These are phyloP conservation scores for Tachuris rubrigastra DNA, from an alignment of 2,113 vertebrate species.

Conservation along the genomic window DNA sequence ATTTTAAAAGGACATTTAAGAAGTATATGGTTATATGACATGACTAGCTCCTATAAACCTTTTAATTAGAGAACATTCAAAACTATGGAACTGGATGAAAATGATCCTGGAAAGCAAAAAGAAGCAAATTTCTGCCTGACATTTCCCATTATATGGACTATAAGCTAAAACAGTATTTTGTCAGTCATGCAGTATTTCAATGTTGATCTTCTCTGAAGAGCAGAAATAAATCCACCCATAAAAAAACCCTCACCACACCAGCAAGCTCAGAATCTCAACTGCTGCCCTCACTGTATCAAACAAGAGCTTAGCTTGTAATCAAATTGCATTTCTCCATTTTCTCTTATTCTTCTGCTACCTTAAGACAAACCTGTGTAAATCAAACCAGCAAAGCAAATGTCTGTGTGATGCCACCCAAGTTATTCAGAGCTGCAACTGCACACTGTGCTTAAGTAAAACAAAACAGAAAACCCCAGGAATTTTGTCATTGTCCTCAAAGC, in stretches of 20 bases:
- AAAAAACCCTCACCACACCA: neutral
- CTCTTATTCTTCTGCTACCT: neutral
- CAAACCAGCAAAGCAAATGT: neutral
- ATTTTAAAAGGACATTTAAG: neutral
- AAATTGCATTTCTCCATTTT: neutral
- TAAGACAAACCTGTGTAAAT: neutral
- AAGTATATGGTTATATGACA: neutral
- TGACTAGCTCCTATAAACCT: neutral
- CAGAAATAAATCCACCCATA: accelerated
- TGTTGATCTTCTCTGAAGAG: neutral
- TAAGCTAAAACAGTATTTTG: neutral
- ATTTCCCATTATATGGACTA: neutral
- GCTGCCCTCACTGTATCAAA: neutral
- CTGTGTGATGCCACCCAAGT: neutral
- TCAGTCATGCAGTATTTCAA: neutral
- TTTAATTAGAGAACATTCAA: neutral
- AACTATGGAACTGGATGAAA: neutral
- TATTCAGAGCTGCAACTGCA: neutral
- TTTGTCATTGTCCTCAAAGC: neutral
- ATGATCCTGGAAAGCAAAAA: neutral
- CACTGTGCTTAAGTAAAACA: neutral
- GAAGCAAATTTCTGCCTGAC: neutral
- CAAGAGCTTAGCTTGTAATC: neutral
- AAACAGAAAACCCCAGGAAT: neutral
- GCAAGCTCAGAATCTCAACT: neutral